phyloP scores from a whole-genome alignment of 2,888 invertebrate species.

The Eurois occulta region DNA sequence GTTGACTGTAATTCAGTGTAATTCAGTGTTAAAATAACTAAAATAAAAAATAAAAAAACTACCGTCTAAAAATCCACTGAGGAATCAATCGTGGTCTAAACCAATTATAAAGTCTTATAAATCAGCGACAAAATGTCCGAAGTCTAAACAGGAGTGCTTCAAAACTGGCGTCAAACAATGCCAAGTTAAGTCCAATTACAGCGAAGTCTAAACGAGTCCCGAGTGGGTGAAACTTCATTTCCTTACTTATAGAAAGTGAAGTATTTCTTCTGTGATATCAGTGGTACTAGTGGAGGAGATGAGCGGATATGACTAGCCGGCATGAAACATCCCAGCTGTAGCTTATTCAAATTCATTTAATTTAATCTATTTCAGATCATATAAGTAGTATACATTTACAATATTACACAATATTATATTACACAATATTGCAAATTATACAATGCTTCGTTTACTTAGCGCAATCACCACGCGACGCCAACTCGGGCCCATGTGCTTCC shows the following conservation, averaged over 20 bases:
- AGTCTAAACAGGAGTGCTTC: slow-evolving; percentile 70
- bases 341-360: too few species aligned
- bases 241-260: slow-evolving; percentile 82
- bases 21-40: not conserved
- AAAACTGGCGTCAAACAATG: slow-evolving; percentile 83
- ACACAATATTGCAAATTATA: too few species aligned
- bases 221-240: slow-evolving; percentile 79
- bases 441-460: not conserved
- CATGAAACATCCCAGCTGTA: not conserved
- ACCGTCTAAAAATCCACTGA: not conserved
- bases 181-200: slow-evolving; percentile 86
- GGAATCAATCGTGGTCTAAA: slow-evolving; percentile 57
- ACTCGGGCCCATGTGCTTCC: not conserved
- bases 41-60: not conserved
- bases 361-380: too few species aligned
- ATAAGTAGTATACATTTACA: too few species aligned
- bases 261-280: slow-evolving; percentile 77
- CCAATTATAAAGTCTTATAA: slow-evolving; percentile 72
- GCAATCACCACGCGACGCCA: not conserved
- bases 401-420: too few species aligned
- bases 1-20: not conserved
- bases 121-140: slow-evolving; percentile 72
- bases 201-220: slow-evolving; percentile 83
- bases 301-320: slow-evolving; percentile 14
- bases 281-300: slow-evolving; percentile 56